A percentile compares a stretch with the other conserved stretches of the same genome.
Evolutionary conservation across 1,140 invertebrate species (phyloP).

Genomic region (Diabrotica virgifera): DNA sequence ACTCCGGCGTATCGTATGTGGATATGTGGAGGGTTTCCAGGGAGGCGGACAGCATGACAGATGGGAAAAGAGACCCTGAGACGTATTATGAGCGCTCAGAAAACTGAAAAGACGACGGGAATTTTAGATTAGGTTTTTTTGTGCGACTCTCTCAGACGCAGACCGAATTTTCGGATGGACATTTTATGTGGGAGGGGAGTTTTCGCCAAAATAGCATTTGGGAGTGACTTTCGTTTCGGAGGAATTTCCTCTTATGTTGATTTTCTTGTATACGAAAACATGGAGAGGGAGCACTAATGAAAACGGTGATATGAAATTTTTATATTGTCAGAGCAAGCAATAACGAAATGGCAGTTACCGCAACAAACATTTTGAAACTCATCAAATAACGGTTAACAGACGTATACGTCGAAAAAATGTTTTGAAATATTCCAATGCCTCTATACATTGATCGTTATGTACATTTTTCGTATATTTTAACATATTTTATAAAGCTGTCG

Average conservation of each 20-base stretch:
- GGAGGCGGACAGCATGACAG: constrained; percentile 39
- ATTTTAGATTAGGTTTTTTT: constrained; percentile 15
- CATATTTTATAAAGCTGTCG: no score
- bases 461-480: no score
- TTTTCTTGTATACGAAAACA: constrained; percentile 1
- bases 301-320: constrained; percentile 1
- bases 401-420: no score
- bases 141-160: constrained; percentile 5
- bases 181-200: constrained; percentile 8
- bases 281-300: background rate
- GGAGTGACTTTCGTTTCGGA: constrained; percentile 1
- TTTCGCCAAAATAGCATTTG: background rate
- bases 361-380: no score
- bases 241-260: constrained; percentile 2
- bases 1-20: constrained; percentile 39
- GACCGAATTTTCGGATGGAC: constrained; percentile 7
- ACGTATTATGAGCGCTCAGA: constrained; percentile 11
- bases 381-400: no score
- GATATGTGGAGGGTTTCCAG: constrained; percentile 30
- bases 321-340: constrained; percentile 3
- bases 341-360: background rate
- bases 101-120: constrained; percentile 14
- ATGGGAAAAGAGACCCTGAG: constrained; percentile 23
- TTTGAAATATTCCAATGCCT: no score
- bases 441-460: no score